These are phyloP conservation scores for Aphelinus atriplicis DNA, from an alignment of 1,140 invertebrate species.

Conservation along the genomic window DNA sequence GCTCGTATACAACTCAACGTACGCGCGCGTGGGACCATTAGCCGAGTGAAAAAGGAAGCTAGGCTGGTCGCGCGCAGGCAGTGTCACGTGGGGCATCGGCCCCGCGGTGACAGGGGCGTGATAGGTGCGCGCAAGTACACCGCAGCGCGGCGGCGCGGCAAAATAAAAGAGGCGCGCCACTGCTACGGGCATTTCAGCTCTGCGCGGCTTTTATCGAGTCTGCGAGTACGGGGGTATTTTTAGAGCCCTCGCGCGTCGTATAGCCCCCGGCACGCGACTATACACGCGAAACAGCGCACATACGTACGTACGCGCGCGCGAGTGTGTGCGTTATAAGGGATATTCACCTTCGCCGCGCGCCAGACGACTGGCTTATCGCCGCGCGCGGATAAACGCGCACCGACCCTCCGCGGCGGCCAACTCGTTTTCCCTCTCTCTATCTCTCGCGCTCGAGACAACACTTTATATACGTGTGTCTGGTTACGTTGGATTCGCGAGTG, in stretches of 20 bases:
- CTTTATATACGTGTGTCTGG: too few species aligned
- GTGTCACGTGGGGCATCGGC: background rate
- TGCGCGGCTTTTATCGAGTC: slow-evolving; percentile 21
- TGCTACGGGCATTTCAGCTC: background rate
- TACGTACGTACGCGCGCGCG: background rate
- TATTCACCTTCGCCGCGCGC: slow-evolving; percentile 15
- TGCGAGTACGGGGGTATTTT: slow-evolving; percentile 8
- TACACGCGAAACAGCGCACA: background rate
- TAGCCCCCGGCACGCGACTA: slow-evolving; percentile 18
- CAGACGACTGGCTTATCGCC: background rate
- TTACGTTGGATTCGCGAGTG: too few species aligned
- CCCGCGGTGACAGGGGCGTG: too few species aligned
- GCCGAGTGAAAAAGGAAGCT: background rate
- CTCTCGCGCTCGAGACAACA: too few species aligned
- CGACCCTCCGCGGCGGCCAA: too few species aligned
- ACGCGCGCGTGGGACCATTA: too few species aligned
- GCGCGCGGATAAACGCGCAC: background rate
- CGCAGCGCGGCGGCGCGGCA: background rate
- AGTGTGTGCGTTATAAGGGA: background rate
- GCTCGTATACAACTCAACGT: too few species aligned
- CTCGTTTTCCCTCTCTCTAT: too few species aligned
- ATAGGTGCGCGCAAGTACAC: background rate
- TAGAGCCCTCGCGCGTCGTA: slow-evolving; percentile 3
- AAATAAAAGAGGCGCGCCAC: background rate
- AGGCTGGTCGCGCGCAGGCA: background rate